Evolutionary conservation across 2,888 invertebrate species (phyloP).

Genomic region (Clostera curtula): DNA sequence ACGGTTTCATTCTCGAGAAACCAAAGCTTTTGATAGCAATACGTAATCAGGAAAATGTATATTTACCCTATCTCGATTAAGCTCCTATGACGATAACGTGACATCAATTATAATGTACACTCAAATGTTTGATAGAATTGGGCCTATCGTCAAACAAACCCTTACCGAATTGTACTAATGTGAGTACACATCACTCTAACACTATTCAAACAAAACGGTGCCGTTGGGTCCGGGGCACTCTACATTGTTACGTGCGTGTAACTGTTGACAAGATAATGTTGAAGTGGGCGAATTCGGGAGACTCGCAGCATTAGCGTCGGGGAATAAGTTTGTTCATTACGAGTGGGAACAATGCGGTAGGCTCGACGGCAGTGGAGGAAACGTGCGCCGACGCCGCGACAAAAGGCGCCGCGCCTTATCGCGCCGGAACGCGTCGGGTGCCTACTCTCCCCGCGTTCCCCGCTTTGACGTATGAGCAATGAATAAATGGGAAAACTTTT

Average conservation of each 20-base stretch:
- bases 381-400: conserved; percentile 73
- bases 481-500: conserved; percentile 74
- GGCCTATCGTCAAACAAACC: conserved; percentile 56
- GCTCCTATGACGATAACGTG: conserved; percentile 25
- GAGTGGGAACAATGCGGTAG: conserved; percentile 62
- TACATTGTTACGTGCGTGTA: conserved; percentile 39
- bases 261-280: conserved; percentile 59
- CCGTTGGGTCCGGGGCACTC: conserved; percentile 51
- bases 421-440: conserved; percentile 65
- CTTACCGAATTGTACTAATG: conserved; percentile 50
- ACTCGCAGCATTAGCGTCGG: conserved; percentile 60
- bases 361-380: conserved; percentile 69
- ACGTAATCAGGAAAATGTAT: no score
- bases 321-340: conserved; percentile 75
- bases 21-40: not conserved
- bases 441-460: conserved; percentile 17
- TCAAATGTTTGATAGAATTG: conserved; percentile 43
- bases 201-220: conserved; percentile 65
- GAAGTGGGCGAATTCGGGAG: conserved; percentile 57
- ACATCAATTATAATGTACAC: conserved; percentile 32
- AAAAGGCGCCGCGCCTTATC: conserved; percentile 68
- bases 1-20: not conserved
- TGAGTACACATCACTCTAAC: conserved; percentile 52
- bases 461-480: conserved; percentile 65
- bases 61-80: no score